Conservation (phyloP, 2,113 vertebrate species). For the Poecilia latipinna region DNA sequence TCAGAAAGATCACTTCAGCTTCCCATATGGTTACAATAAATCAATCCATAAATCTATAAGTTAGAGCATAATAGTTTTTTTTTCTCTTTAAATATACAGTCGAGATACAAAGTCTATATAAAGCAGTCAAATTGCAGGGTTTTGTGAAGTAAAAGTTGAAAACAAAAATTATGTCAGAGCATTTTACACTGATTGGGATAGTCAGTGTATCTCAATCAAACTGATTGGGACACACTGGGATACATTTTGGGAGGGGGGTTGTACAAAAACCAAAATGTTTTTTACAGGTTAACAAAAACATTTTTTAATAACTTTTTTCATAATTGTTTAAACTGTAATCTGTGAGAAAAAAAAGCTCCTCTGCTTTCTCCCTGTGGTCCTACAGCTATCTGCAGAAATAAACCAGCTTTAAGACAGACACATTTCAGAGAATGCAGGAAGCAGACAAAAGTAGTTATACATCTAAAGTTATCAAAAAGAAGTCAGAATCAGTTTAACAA, state of each 20-base stretch:
- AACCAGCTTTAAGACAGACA: not conserved
- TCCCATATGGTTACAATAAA: not conserved
- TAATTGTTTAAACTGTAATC: too few species aligned
- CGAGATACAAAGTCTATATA: too few species aligned
- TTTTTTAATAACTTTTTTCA: too few species aligned
- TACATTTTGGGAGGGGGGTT: too few species aligned
- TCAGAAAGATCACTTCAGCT: not conserved
- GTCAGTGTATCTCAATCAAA: too few species aligned
- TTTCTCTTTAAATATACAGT: not conserved
- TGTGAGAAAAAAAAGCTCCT: too few species aligned
- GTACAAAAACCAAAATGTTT: too few species aligned
- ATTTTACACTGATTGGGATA: not conserved
- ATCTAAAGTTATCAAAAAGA: not conserved
- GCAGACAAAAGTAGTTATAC: not conserved
- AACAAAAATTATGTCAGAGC: not conserved
- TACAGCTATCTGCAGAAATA: too few species aligned
- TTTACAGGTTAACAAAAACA: not conserved
- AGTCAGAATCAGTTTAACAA: not conserved
- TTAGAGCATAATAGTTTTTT: too few species aligned
- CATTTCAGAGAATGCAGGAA: not conserved
- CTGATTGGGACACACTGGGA: too few species aligned
- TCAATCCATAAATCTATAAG: not conserved
- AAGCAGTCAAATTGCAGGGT: not conserved
- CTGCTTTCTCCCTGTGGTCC: too few species aligned
- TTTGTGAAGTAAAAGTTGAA: not conserved